Evolutionary conservation across 1,140 invertebrate genomes (phyloP).

Genomic region (Aphelenchoides fujianensis): DNA sequence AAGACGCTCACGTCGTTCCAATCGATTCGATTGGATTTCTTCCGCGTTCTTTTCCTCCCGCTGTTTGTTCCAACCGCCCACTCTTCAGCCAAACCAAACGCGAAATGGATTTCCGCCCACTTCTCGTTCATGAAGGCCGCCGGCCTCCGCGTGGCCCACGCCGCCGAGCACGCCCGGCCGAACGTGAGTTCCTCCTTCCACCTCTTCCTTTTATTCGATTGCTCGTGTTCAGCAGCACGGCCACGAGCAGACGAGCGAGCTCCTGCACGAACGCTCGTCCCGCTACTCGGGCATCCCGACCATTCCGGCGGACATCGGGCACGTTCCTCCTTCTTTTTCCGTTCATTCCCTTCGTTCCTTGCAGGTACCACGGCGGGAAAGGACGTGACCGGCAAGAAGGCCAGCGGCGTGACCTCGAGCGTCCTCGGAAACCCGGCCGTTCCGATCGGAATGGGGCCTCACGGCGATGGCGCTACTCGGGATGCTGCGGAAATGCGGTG

Average conservation of each 20-base stretch:
- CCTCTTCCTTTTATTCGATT: neutral
- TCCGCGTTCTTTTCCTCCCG: too few relatives aligned
- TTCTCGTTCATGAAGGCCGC: constrained; percentile 24
- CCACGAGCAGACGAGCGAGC: neutral
- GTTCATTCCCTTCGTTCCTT: too few relatives aligned
- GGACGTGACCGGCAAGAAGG: constrained; percentile 2
- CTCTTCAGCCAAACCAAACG: neutral
- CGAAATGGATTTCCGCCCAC: neutral
- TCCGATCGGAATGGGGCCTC: constrained; percentile 49
- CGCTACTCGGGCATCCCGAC: constrained; percentile 24
- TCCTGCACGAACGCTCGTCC: neutral
- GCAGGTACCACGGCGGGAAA: constrained; percentile 22
- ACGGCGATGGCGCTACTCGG: constrained; percentile 48
- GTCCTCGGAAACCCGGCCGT: constrained; percentile 40
- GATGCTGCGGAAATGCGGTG: constrained; percentile 38
- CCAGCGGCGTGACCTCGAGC: constrained; percentile 1
- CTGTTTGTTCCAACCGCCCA: too few relatives aligned
- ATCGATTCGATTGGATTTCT: neutral
- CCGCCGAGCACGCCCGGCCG: neutral
- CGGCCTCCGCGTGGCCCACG: neutral
- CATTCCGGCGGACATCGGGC: constrained; percentile 52
- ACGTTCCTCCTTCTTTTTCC: constrained; percentile 20
- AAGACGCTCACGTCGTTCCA: neutral
- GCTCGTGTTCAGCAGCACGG: neutral
- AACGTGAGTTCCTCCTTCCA: neutral